These are phyloP conservation scores for Himantopus leucocephalus DNA, from an alignment of 2,113 vertebrate genomes.

Conservation along the genomic window DNA sequence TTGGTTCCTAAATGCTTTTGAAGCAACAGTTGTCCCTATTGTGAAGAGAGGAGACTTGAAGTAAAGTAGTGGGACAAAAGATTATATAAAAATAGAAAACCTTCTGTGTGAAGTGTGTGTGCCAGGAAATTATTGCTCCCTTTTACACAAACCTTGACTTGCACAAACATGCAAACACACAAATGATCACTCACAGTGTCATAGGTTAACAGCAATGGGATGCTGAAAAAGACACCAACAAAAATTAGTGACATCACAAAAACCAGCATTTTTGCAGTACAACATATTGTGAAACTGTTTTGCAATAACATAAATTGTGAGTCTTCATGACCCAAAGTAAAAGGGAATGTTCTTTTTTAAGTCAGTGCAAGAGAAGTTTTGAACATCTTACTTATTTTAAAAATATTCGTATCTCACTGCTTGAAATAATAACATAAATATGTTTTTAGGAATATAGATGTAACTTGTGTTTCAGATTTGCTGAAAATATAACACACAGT, in stretches of 20 bases:
- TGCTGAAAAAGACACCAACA: background rate
- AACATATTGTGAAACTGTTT: background rate
- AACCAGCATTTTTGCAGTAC: background rate
- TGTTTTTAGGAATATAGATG: background rate
- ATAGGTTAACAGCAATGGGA: background rate
- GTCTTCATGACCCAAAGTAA: background rate
- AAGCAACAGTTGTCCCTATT: background rate
- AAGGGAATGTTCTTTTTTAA: background rate
- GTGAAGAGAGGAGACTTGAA: background rate
- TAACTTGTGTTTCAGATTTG: background rate
- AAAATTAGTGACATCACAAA: background rate
- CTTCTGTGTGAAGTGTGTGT: background rate
- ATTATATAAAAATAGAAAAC: background rate
- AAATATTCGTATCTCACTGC: background rate
- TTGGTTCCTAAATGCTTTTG: background rate
- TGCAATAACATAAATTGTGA: background rate
- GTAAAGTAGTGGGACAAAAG: constrained; percentile 12
- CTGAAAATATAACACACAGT: background rate
- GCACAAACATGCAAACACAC: background rate
- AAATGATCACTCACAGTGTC: background rate
- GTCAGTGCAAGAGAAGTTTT: background rate
- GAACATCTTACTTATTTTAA: background rate
- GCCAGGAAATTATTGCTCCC: background rate
- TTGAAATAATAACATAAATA: background rate
- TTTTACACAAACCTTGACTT: background rate